Base-by-base conservation (phyloP, 2,113 vertebrate genomes). In the Chloropsis cyanopogon region DNA sequence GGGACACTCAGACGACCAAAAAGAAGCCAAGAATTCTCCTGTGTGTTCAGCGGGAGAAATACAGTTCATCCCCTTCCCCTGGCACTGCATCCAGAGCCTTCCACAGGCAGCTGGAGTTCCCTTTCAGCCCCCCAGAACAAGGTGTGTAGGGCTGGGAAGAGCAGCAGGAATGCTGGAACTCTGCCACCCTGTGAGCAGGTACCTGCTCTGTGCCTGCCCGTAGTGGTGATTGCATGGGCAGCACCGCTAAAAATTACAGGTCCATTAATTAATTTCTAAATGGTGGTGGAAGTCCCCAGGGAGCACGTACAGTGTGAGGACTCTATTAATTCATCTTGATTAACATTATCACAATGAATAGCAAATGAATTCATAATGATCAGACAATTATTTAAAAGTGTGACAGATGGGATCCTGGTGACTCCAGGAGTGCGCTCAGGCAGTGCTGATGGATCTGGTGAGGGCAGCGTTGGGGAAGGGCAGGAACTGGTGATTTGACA, bases 281-380 rank as follows among this genome's bases (percentile, higher is more conserved):
- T 33, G 85, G 94, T 26, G 88, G 22, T 68, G 85, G 86, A 85
- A 91, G 88, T 94, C 96, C 91, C 88, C 72, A 8, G 83, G 91
- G 96, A 96, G 88, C 3, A 1, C 24, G 3, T 81, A 84, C 87
- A 83, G 94, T 83, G 24, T 57, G 92, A 94, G 82, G 94, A 77
- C 94, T 96, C 92, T 81, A 81, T 96, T 96, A 93, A 96, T 96
- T 97, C 96, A 47, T 96, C 94, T 93, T 95, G 91, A 96, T 97
- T 95, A 95, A 94, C 87, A 57, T 95, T 94, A 96, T 92, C 91
- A 90, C 96, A 96, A 7, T 83, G 95, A 96, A 95, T 96, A 92
- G 89, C 82, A 83, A 97, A 95, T 95, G 95, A 95, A 93, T 95
- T 91, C 95, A 44, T 91, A 95, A 95, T 17, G 77, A 96, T 95